phyloP scores from a whole-genome alignment of 2,888 invertebrate species.

The Petrolisthes manimaculis region DNA sequence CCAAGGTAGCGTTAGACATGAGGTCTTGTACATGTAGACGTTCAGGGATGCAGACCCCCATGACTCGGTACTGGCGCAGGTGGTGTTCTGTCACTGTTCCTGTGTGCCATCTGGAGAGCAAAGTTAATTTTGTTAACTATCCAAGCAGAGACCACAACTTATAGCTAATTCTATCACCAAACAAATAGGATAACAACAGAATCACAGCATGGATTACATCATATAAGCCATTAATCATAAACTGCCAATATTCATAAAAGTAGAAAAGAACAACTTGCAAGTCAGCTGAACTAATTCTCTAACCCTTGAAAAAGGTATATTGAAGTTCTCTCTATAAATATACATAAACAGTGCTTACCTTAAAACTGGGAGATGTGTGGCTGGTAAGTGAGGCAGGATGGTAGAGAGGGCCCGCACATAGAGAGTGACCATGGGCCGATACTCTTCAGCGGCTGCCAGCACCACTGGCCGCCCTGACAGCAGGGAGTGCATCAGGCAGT shows the following conservation, averaged over 20 bases:
- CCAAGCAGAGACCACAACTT: background rate
- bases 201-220: background rate
- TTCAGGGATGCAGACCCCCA: conserved; percentile 69
- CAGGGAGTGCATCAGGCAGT: conserved; percentile 54
- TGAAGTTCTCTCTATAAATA: too few species aligned
- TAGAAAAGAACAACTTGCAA: too few species aligned
- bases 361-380: conserved; percentile 34
- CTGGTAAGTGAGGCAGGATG: conserved; percentile 45
- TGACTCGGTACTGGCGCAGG: conserved; percentile 67
- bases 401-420: conserved; percentile 53
- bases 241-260: too few species aligned
- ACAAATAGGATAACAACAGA: background rate
- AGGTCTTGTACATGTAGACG: conserved; percentile 68
- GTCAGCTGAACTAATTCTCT: too few species aligned
- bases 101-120: conserved; percentile 68
- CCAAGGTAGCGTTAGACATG: conserved; percentile 66
- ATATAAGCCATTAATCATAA: too few species aligned
- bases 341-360: conserved; percentile 21
- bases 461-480: conserved; percentile 55
- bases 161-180: background rate
- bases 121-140: background rate
- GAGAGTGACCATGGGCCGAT: conserved; percentile 44
- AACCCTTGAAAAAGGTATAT: too few species aligned
- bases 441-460: conserved; percentile 52
- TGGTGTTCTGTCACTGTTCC: conserved; percentile 68